Base-by-base conservation (phyloP, 2,113 vertebrate genomes). In the Chauna torquata region DNA sequence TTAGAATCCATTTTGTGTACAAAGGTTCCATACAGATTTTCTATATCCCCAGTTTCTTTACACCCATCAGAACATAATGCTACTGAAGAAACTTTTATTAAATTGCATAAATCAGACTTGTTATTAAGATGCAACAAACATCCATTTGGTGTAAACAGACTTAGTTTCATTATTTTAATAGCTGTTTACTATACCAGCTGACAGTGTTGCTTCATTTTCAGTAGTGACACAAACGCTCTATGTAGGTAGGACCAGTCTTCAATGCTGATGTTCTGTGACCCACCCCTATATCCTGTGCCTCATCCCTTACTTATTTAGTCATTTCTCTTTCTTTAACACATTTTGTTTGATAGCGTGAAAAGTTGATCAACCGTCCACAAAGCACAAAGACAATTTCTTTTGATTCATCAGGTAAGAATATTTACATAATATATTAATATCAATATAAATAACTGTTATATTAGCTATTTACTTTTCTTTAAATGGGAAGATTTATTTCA, bases 331-430 rank as follows among this genome's bases (percentile, higher is more conserved):
- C 79, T 27, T 96, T 10, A 90, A 88, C 50, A n/a, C 9, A 16
- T 96, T 96, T 79, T 59, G 23, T 85, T 61, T 50, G 30, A 55
- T 44, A 99, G 99, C 98, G 95, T 88, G 97, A 98, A 91, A 98
- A 98, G 97, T 58, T 93, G 61, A 76, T 98, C 72, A 97, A 65
- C 28, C 97, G 34, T 38, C 98, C 98, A 80, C 38, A 6, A 86
- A 96, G 94, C 72, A 97, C 95, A 22, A 97, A 96, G 93, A 96
- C 57, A 92, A 77, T 93, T 85, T 90, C 96, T 40, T 96, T 96
- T 54, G 97, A 98, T 94, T 97, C 98, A 61, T 75, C 95, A 52
- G 98, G 98, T 99, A 97, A 96, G 98, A 91, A n/a, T 19, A 86
- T 7, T 66, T 45, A 32, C 28, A 32, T 45, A 47, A 59, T 61